These are phyloP conservation scores for Sciurus niger DNA, from an alignment of 2,113 vertebrate species.

Conservation along the genomic window DNA sequence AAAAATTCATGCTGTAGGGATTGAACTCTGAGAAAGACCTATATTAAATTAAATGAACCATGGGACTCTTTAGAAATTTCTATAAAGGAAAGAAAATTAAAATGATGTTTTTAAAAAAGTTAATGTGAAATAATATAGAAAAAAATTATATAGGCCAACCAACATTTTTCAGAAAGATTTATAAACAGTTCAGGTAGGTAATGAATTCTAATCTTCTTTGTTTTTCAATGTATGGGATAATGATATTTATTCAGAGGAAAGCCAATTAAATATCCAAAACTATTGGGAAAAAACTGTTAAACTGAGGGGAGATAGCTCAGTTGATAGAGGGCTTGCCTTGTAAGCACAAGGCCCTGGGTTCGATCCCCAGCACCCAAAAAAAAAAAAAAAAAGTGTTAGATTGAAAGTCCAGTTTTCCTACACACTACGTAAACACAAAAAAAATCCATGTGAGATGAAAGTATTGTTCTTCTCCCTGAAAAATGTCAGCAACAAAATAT, in stretches of 20 bases:
- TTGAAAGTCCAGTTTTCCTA: background rate
- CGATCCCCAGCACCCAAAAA: too few species aligned
- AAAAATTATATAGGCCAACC: background rate
- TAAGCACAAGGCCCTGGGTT: too few species aligned
- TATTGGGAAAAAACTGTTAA: background rate
- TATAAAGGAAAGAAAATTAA: background rate
- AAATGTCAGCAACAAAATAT: background rate
- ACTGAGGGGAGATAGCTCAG: too few species aligned
- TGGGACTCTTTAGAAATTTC: slow-evolving; percentile 26
- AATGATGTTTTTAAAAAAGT: slow-evolving; percentile 25
- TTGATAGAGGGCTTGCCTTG: too few species aligned
- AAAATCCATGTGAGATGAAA: background rate
- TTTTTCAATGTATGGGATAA: slow-evolving; percentile 11
- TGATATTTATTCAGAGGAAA: background rate
- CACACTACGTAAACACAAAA: background rate
- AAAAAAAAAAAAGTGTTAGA: background rate
- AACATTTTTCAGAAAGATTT: slow-evolving; percentile 22
- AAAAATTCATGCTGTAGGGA: background rate
- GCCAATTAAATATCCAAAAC: background rate
- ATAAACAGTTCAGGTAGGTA: background rate
- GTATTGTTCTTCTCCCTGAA: background rate
- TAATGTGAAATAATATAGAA: slow-evolving; percentile 15
- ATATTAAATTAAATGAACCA: background rate
- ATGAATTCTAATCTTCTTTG: background rate
- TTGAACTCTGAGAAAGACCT: background rate